Conservation (phyloP, 1,140 invertebrate genomes). For the Pinna nobilis region DNA sequence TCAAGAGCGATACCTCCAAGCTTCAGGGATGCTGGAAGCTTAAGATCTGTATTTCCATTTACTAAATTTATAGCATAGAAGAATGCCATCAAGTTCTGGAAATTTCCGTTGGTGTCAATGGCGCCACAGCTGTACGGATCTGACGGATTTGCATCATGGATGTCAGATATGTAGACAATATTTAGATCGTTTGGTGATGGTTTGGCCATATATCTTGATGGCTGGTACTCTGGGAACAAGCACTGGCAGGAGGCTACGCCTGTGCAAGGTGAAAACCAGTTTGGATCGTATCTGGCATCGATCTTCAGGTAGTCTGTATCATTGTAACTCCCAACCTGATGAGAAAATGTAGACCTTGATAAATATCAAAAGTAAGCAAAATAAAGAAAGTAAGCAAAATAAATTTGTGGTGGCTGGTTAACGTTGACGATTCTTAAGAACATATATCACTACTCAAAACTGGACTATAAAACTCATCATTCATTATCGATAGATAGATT, state of each 20-base stretch:
- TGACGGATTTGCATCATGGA: conserved; percentile 55
- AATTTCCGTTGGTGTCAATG: conserved; percentile 57
- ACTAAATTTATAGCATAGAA: conserved; percentile 68
- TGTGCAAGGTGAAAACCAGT: conserved; percentile 51
- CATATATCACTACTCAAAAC: no score
- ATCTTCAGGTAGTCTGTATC: conserved; percentile 70
- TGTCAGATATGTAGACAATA: conserved; percentile 63
- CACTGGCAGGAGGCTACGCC: conserved; percentile 49
- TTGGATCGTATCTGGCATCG: conserved; percentile 57
- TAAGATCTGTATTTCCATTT: conserved; percentile 52
- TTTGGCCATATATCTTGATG: conserved; percentile 65
- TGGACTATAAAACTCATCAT: no score
- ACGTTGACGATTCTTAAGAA: no score
- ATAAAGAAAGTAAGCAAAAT: no score
- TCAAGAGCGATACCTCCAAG: conserved; percentile 68
- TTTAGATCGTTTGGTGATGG: conserved; percentile 58
- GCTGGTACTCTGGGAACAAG: conserved; percentile 56
- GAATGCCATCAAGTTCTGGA: conserved; percentile 69
- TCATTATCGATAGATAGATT: no score
- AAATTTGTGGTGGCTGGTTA: no score
- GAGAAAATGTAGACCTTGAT: conserved; percentile 14
- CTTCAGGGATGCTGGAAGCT: conserved; percentile 56
- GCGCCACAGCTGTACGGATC: conserved; percentile 58
- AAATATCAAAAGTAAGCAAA: background rate
- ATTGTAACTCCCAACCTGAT: conserved; percentile 72